A percentile compares a stretch with the other conserved stretches of the same genome.
phyloP scores from a whole-genome alignment of 2,888 invertebrate species.

The Hemithea aestivaria region DNA sequence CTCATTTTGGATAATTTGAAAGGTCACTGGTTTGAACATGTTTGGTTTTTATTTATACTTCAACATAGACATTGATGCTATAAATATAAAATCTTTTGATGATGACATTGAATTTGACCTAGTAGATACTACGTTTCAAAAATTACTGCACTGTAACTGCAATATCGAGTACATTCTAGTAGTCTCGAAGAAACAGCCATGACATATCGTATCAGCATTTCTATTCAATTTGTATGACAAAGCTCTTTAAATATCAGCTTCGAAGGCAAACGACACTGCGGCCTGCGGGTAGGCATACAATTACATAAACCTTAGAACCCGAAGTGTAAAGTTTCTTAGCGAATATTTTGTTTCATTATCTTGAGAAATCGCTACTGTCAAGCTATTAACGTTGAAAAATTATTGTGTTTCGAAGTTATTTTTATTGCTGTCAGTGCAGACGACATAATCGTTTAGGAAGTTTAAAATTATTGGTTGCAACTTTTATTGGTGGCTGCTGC shows the following conservation, averaged over 20 bases:
- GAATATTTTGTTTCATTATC: conserved; percentile 23
- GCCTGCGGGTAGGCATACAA: conserved; percentile 10
- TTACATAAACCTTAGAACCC: conserved; percentile 13
- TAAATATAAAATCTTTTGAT: too few species aligned
- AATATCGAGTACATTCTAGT: too few species aligned
- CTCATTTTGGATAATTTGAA: too few species aligned
- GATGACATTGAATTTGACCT: too few species aligned
- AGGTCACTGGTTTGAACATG: too few species aligned
- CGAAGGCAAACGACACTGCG: conserved; percentile 15
- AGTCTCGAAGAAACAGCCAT: not conserved
- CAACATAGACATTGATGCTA: too few species aligned
- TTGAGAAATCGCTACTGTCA: conserved; percentile 21
- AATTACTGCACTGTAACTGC: too few species aligned
- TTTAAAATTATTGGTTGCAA: too few species aligned
- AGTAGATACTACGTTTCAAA: too few species aligned
- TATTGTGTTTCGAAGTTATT: not conserved
- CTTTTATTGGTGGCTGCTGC: too few species aligned
- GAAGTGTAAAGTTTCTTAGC: conserved; percentile 18
- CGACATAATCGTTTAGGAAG: too few species aligned
- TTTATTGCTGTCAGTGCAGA: not conserved
- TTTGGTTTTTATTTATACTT: too few species aligned
- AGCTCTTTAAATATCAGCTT: conserved; percentile 20
- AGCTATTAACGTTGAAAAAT: conserved; percentile 2
- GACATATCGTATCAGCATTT: conserved; percentile 10
- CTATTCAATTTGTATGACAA: conserved; percentile 24